A percentile compares a stretch with the other conserved stretches of the same genome.
Conservation (phyloP, 2,888 invertebrate genomes). For the Autographa gamma region DNA sequence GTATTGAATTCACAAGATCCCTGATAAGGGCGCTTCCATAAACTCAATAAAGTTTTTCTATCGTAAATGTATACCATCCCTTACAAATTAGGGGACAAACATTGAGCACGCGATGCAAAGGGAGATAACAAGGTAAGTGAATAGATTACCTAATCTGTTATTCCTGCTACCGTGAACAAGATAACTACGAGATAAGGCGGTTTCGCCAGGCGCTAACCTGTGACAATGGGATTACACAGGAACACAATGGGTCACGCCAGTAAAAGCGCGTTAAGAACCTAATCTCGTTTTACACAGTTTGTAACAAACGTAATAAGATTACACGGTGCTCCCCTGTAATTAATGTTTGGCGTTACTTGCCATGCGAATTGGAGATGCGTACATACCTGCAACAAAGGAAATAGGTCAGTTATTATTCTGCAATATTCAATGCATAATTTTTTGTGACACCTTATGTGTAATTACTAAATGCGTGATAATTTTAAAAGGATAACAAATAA, state of each 20-base stretch:
- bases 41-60: conserved; percentile 35
- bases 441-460: background rate
- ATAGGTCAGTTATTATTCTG: conserved; percentile 24
- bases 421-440: background rate
- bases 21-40: conserved; percentile 40
- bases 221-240: conserved; percentile 80
- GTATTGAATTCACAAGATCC: conserved; percentile 18
- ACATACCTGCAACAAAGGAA: conserved; percentile 69
- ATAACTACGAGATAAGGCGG: conserved; percentile 69
- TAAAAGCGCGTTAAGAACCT: conserved; percentile 68
- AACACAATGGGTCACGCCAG: conserved; percentile 76
- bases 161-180: conserved; percentile 58
- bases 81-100: conserved; percentile 50
- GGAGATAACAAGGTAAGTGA: conserved; percentile 52
- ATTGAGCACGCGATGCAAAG: conserved; percentile 39
- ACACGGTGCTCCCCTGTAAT: conserved; percentile 66
- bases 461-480: background rate
- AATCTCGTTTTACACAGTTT: conserved; percentile 79
- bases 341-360: conserved; percentile 54
- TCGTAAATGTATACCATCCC: conserved; percentile 59
- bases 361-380: conserved; percentile 68
- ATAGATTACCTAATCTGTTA: conserved; percentile 60
- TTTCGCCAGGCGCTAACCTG: conserved; percentile 69
- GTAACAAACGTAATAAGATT: conserved; percentile 79
- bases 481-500: conserved; percentile 7